Conservation (phyloP, 2,888 invertebrate genomes). For the Axea sp. region DNA sequence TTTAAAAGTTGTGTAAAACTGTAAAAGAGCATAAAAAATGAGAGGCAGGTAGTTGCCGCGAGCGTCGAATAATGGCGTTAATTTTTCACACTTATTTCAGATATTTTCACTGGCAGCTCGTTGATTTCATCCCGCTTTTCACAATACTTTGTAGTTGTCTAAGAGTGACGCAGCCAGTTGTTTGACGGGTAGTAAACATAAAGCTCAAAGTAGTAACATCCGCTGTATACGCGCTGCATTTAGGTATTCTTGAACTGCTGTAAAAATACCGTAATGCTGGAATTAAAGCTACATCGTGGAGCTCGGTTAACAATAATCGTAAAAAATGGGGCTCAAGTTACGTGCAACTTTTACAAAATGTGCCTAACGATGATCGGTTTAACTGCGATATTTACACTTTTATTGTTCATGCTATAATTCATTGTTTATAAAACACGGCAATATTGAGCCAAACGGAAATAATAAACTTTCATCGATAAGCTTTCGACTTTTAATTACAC, state of each 20-base stretch:
- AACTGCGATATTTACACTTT: conserved; percentile 8
- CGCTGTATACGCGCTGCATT: conserved; percentile 27
- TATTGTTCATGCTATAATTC: background rate
- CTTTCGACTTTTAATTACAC: too few relatives aligned
- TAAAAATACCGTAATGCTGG: conserved; percentile 30
- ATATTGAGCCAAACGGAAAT: background rate
- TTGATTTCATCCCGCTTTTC: conserved; percentile 20
- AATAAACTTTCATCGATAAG: background rate
- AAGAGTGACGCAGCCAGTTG: conserved; percentile 31
- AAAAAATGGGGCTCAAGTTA: conserved; percentile 3
- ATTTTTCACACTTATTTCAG: conserved; percentile 33
- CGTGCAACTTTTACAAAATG: conserved; percentile 6
- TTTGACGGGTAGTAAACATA: conserved; percentile 45
- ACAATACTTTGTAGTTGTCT: conserved; percentile 29
- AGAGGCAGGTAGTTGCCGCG: background rate
- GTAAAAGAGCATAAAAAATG: background rate
- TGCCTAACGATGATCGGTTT: conserved; percentile 5
- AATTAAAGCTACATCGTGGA: conserved; percentile 16
- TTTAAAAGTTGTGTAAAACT: background rate
- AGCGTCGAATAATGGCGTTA: conserved; percentile 16
- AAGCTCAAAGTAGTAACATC: conserved; percentile 35
- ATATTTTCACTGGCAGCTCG: conserved; percentile 29
- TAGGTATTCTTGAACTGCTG: conserved; percentile 26
- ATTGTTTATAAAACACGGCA: background rate
- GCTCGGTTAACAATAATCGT: conserved; percentile 27